Conservation (phyloP, 2,113 vertebrate genomes). For the Lepus timidus region DNA sequence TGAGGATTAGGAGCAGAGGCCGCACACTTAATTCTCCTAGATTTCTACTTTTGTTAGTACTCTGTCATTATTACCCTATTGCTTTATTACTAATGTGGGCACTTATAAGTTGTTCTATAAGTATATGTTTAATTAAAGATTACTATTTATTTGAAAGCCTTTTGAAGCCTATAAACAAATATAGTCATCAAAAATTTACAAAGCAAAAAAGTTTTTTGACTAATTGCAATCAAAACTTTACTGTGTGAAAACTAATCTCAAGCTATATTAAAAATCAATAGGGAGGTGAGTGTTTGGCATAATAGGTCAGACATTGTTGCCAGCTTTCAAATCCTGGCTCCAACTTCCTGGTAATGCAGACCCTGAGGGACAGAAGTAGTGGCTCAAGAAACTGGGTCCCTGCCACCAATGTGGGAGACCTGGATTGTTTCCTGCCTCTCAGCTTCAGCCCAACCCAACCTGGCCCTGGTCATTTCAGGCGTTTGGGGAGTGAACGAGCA, state of each 20-base stretch:
- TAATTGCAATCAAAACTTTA: neutral
- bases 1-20: neutral
- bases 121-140: neutral
- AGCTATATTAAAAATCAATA: conserved; percentile 29
- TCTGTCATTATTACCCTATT: neutral
- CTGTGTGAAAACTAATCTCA: conserved; percentile 37
- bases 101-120: neutral
- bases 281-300: no score
- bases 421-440: no score
- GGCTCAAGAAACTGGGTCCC: no score
- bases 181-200: conserved; percentile 4
- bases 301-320: no score
- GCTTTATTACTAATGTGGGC: neutral
- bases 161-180: conserved; percentile 11
- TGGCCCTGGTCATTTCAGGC: no score
- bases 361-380: no score
- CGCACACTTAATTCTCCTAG: neutral
- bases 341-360: no score
- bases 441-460: no score
- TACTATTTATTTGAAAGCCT: neutral
- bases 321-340: no score
- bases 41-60: conserved; percentile 20
- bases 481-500: no score
- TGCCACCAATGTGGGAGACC: no score
- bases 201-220: neutral